Evolutionary conservation across 2,113 vertebrate genomes (phyloP), one percentile per base, ranked within the genome.

Genomic region (Alosa alosa): DNA sequence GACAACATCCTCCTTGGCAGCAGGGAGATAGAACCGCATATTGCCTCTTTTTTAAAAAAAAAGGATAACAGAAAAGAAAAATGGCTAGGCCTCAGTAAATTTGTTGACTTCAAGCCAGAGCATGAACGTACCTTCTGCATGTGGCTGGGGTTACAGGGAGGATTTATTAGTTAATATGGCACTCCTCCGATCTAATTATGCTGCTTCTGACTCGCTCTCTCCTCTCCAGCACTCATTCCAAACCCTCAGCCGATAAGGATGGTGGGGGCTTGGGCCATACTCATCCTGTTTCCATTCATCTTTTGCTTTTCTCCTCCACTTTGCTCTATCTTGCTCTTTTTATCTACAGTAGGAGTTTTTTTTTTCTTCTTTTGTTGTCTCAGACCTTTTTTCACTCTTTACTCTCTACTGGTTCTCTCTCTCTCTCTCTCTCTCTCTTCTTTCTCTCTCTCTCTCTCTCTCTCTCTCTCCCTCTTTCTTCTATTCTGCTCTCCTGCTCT

Each of bases 121-220:
- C 52, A 55, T 15, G 52, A 55, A 13, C 52, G 17, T 22, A 25
- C 11, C 3, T 1, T 25, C 18, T 22, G 0, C 9, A 41, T 36
- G 6, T 0, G 7, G 15, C n/a, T 8, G 4, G 84, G 57, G 36
- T 11, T 81, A 84, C 82, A 83, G 84, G 86, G 82, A 87, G 84
- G 84, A 84, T 87, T 82, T 87, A 83, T 75, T 81, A 22, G 41
- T 60, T 83, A 83, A 84, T 86, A 81, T 50, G 68, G 81, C 83
- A 45, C 83, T 84, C 83, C 44, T 39, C 84, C 50, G n/a, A 81
- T 85, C 87, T 85, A 83, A 86, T 89, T 89, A 82, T 85, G 83
- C 85, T 85, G 44, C 49, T 60, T 85, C n/a, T 83, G 45, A 86
- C 52, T 55, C 22, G 11, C 22, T 9, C 18, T 44, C 9, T 72